Evolutionary conservation across 2,113 vertebrate species (phyloP).

Genomic region (Camelus dromedarius): DNA sequence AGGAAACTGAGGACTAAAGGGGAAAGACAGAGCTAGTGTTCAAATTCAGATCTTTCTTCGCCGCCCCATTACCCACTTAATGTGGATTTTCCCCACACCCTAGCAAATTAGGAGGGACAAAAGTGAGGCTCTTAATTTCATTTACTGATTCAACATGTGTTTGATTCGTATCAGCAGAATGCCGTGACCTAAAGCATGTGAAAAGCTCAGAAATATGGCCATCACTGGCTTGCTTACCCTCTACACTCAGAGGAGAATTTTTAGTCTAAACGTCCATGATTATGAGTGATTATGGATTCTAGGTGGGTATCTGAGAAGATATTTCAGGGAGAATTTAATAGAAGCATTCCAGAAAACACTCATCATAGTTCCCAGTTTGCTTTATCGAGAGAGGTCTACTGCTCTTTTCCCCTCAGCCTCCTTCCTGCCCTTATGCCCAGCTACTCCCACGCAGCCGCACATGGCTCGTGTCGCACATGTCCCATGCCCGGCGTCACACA

Average conservation of each 20-base stretch:
- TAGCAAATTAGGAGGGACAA: not conserved
- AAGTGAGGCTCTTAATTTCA: not conserved
- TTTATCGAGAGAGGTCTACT: not conserved
- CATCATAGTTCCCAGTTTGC: not conserved
- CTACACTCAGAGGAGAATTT: not conserved
- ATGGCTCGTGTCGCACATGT: accelerated
- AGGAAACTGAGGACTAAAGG: not conserved
- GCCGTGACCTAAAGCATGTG: not conserved
- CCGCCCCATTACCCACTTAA: accelerated
- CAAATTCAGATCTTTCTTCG: not conserved
- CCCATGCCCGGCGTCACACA: accelerated
- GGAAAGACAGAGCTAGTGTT: not conserved
- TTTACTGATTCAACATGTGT: not conserved
- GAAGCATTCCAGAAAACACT: not conserved
- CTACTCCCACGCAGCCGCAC: accelerated
- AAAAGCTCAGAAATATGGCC: not conserved
- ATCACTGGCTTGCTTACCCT: not conserved
- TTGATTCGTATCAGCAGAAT: not conserved
- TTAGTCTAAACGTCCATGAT: not conserved
- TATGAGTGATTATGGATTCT: not conserved
- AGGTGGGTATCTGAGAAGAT: not conserved
- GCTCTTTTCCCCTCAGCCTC: not conserved
- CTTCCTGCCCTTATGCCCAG: too few species aligned
- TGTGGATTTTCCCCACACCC: not conserved
- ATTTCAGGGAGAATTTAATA: not conserved